A percentile compares a stretch with the other conserved stretches of the same genome.
These are phyloP conservation scores for Pachliopta kotzebuea DNA, from an alignment of 2,888 invertebrate species.

Conservation along the genomic window DNA sequence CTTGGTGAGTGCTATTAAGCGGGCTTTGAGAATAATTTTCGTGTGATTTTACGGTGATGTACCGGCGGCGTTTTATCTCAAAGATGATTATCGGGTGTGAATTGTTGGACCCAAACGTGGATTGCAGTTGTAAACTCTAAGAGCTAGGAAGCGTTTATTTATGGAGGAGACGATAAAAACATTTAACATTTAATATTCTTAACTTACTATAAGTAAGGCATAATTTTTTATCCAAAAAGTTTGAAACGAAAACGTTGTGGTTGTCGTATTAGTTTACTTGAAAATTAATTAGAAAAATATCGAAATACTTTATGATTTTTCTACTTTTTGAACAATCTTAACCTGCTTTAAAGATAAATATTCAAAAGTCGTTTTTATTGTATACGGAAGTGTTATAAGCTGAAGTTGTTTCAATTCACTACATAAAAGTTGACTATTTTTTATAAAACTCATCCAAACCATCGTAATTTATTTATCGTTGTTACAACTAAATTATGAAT, in stretches of 20 bases:
- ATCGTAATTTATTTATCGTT: constrained; percentile 52
- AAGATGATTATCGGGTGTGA: constrained; percentile 75
- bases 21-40: constrained; percentile 34
- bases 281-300: too few species aligned
- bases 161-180: constrained; percentile 32
- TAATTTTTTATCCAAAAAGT: too few species aligned
- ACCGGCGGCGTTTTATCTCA: constrained; percentile 60
- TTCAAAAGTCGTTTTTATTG: too few species aligned
- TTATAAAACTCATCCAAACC: constrained; percentile 46
- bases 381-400: not conserved
- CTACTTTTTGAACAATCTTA: too few species aligned
- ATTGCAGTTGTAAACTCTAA: constrained; percentile 50
- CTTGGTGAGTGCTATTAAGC: constrained; percentile 32
- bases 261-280: too few species aligned
- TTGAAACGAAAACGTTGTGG: too few species aligned
- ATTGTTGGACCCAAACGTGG: constrained; percentile 61
- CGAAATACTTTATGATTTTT: too few species aligned
- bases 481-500: constrained; percentile 63
- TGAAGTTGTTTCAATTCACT: not conserved
- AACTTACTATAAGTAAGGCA: too few species aligned
- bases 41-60: constrained; percentile 54
- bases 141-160: constrained; percentile 40
- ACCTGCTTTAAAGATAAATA: too few species aligned
- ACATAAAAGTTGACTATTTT: not conserved
- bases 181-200: not conserved